Conservation (phyloP, 1,140 invertebrate species). For the Luehdorfia chinensis region DNA sequence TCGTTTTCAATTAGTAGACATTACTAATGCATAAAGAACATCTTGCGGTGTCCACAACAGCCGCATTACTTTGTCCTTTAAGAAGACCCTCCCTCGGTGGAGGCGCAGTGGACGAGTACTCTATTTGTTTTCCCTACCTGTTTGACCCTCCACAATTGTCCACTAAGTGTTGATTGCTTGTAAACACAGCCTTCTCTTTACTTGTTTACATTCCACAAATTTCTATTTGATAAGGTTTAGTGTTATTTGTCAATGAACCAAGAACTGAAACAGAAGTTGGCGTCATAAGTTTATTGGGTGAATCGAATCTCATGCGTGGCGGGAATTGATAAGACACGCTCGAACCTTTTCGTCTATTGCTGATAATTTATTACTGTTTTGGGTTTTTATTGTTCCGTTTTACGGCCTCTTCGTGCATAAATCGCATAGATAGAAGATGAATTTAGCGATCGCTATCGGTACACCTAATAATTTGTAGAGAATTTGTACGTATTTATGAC, state of each 20-base stretch:
- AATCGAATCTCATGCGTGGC: slow-evolving; percentile 69
- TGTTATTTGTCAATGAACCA: slow-evolving; percentile 19
- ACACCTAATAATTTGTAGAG: slow-evolving; percentile 38
- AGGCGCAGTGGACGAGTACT: slow-evolving; percentile 50
- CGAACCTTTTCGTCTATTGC: slow-evolving; percentile 77
- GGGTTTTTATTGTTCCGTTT: slow-evolving; percentile 79
- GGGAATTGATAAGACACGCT: slow-evolving; percentile 76
- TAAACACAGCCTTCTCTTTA: slow-evolving; percentile 55
- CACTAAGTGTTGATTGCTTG: slow-evolving; percentile 70
- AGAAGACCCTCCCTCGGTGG: slow-evolving; percentile 55
- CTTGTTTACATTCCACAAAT: slow-evolving; percentile 50
- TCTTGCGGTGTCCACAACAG: slow-evolving; percentile 38
- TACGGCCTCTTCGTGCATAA: slow-evolving; percentile 75
- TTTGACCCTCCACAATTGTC: slow-evolving; percentile 64
- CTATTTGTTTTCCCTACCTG: slow-evolving; percentile 66
- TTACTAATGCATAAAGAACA: slow-evolving; percentile 71
- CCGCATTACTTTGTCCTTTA: slow-evolving; percentile 61
- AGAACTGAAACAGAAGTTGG: slow-evolving; percentile 34
- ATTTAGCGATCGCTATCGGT: slow-evolving; percentile 64
- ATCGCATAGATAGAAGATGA: slow-evolving; percentile 73
- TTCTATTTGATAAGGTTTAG: slow-evolving; percentile 33
- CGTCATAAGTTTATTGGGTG: slow-evolving; percentile 73
- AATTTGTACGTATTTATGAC: background rate
- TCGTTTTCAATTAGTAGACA: slow-evolving; percentile 63
- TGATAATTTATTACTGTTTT: slow-evolving; percentile 78